Evolutionary conservation across 2,113 vertebrate species (phyloP).

Genomic region (Scophthalmus maximus): DNA sequence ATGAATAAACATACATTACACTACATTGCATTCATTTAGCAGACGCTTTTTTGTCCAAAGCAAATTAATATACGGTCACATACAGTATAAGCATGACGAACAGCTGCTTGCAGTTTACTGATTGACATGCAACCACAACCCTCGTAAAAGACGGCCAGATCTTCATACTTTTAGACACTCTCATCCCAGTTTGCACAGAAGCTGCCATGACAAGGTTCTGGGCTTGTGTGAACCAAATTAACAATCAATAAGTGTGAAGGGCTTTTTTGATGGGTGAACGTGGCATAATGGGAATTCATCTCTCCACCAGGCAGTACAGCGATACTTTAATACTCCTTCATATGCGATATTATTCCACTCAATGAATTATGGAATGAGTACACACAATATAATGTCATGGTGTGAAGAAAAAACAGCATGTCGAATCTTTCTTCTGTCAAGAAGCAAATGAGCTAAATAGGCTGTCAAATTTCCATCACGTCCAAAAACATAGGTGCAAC

Average conservation of each 20-base stretch:
- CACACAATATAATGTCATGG: background rate
- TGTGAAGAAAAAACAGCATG: conserved; percentile 14
- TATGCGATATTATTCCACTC: background rate
- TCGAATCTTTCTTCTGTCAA: conserved; percentile 28
- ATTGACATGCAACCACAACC: too few species aligned
- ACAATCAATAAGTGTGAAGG: background rate
- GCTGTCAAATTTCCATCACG: conserved; percentile 7
- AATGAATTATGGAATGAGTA: background rate
- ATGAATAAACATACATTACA: conserved; percentile 1
- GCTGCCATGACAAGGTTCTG: background rate
- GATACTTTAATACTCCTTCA: background rate
- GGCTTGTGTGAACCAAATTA: background rate
- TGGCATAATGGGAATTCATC: background rate
- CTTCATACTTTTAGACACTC: background rate
- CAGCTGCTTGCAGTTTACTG: background rate
- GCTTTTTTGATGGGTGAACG: background rate
- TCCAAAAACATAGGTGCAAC: conserved; percentile 15
- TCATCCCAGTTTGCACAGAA: background rate
- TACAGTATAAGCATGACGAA: background rate
- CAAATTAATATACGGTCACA: too few species aligned
- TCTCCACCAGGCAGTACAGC: background rate
- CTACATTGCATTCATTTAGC: too few species aligned
- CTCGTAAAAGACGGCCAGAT: background rate
- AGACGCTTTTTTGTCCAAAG: too few species aligned
- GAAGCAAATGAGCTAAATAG: conserved; percentile 10